A percentile compares a stretch with the other conserved stretches of the same genome.
phyloP scores from a whole-genome alignment of 2,797 vertebrate species.

The Syngnathus acus region DNA sequence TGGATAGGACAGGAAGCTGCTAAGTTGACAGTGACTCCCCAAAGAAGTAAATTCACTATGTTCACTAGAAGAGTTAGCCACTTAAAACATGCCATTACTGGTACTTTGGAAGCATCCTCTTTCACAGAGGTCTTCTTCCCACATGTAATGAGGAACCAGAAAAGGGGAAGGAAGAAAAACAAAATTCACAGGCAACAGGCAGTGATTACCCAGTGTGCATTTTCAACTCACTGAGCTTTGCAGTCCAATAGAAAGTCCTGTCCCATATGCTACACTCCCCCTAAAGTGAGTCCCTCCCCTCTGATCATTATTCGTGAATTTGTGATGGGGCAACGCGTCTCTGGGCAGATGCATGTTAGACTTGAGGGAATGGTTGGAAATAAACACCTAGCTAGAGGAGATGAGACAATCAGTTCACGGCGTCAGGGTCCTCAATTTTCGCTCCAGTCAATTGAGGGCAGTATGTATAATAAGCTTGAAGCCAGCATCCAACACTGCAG shows the following conservation, averaged over 20 bases:
- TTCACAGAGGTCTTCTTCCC: conserved; percentile 25
- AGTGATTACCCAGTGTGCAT: conserved; percentile 55
- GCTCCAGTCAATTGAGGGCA: conserved; percentile 20
- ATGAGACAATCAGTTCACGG: conserved; percentile 16
- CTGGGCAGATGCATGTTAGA: conserved; percentile 13
- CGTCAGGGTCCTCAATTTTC: conserved; percentile 34
- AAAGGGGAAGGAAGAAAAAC: conserved; percentile 26
- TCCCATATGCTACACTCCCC: conserved; percentile 11
- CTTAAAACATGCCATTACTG: conserved; percentile 55
- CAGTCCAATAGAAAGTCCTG: conserved; percentile 48
- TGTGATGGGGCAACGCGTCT: conserved; percentile 19
- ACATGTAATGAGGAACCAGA: conserved; percentile 36
- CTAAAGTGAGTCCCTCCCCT: conserved; percentile 1
- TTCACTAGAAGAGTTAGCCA: conserved; percentile 55
- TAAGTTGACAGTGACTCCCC: conserved; percentile 7
- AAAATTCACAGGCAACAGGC: conserved; percentile 58
- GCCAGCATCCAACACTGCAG: conserved; percentile 42
- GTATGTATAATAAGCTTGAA: conserved; percentile 14
- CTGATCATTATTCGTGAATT: conserved; percentile 33
- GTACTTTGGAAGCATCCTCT: conserved; percentile 27
- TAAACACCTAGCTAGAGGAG: conserved; percentile 27
- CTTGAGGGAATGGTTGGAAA: conserved; percentile 34
- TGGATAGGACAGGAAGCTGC: conserved; percentile 21
- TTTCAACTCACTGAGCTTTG: conserved; percentile 41
- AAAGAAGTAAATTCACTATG: conserved; percentile 19